Evolutionary conservation across 2,113 vertebrate genomes (phyloP), one percentile per base, ranked within the genome.

Genomic region (Sphaerodactylus townsendi): DNA sequence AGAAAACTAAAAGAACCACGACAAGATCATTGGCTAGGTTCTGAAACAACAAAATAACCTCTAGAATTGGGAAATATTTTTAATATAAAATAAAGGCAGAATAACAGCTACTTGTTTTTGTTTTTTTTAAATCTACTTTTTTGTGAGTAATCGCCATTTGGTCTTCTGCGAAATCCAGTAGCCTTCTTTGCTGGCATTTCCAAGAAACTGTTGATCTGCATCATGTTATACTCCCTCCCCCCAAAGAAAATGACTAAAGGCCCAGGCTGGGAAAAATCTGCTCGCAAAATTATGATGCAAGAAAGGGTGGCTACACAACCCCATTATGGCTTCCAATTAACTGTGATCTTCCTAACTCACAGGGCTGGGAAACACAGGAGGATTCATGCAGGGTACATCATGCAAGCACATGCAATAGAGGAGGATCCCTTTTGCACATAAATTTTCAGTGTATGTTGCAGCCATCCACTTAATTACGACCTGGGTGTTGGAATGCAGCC

Each of bases 81-180:
- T 46, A 76, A 77, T 82, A 64, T 64, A 90, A 87, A 53, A 92
- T 91, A 92, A 90, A 79, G 90, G 44, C 81, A 19, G 50, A 53
- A 15, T 19, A 53, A 17, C 50, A 56, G 53, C 91, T 89, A 85
- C 90, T 71, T 74, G 37, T 65, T 84, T 73, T 0, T 59, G 48
- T 76, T 87, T 79, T 84, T 28, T 37, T 81, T 87, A n/a, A n/a
- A n/a, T 33, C n/a, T 76, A 37, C 25, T 86, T 65, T 74, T 76
- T 86, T 86, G 87, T 88, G 85, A 89, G 85, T 53, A 90, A 94
- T 5, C 62, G 39, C 6, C 14, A 35, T 71, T 74, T 85, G 79
- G 41, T 44, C 53, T 73, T 46, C 53, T 14, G 13, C 85, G 89
- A 94, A 93, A 91, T 85, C 76, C 37, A 72, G 87, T 93, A 91